Conservation (phyloP, 2,797 vertebrate genomes). For the Tamandua tetradactyla region DNA sequence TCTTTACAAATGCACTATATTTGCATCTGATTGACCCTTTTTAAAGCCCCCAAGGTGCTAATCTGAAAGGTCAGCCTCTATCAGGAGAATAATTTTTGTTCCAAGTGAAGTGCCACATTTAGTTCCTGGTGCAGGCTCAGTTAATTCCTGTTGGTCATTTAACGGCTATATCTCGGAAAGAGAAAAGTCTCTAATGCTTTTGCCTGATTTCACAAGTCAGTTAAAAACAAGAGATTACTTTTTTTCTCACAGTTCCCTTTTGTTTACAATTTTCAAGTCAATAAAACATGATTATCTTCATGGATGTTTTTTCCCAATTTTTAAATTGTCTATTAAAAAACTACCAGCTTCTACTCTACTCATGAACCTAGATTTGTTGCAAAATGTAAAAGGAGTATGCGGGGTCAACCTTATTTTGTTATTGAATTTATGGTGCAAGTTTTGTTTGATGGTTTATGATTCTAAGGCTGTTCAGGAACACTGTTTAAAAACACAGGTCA, state of each 20-base stretch:
- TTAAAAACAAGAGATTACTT: conserved; percentile 68
- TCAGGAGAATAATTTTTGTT: conserved; percentile 50
- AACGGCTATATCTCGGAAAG: conserved; percentile 66
- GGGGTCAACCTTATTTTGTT: conserved; percentile 7
- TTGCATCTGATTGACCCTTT: background rate
- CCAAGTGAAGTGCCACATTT: conserved; percentile 63
- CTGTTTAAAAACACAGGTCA: conserved; percentile 65
- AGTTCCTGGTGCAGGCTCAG: conserved; percentile 49
- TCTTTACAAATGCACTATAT: background rate
- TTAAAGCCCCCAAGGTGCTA: conserved; percentile 44
- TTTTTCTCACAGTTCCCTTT: conserved; percentile 36
- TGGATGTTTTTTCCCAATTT: background rate
- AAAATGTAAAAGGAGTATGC: background rate
- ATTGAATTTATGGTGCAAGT: conserved; percentile 28
- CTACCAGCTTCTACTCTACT: background rate
- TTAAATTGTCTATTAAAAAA: background rate
- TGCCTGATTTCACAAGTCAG: conserved; percentile 65
- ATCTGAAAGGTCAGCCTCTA: conserved; percentile 47
- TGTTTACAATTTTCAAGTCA: conserved; percentile 67
- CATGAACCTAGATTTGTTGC: background rate
- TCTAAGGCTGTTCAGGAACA: conserved; percentile 55
- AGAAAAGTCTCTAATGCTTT: conserved; percentile 62
- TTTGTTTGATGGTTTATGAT: conserved; percentile 36
- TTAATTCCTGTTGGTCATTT: conserved; percentile 71
- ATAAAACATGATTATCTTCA: conserved; percentile 39